Base-by-base conservation (phyloP, 2,113 vertebrate genomes). In the Strix aluco region DNA sequence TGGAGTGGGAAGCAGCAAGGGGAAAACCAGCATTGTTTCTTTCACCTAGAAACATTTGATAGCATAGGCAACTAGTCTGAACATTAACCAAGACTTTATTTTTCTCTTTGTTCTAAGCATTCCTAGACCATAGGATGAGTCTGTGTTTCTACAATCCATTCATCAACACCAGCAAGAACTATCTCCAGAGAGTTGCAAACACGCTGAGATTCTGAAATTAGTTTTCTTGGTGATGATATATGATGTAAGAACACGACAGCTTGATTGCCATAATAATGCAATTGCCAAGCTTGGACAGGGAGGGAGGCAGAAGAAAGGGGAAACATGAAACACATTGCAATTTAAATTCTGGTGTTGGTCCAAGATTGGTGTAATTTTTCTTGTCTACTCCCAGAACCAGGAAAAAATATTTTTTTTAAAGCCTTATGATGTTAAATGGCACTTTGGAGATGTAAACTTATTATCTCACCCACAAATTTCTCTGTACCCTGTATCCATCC, bases 211-310 rank as follows among this genome's bases (percentile, higher is more conserved):
- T 78, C 78, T 86, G 83, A 97, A 97, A 96, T 93, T 95, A 94
- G 81, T 96, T 96, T 95, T 97, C 92, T 80, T 96, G 74, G 74
- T 88, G 73, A 88, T 46, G 11, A 95, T 92, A 73, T 62, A 75
- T 79, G 91, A 90, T 94, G 38, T 58, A 97, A 92, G 77, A 86
- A 93, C 58, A 81, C 3, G 71, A 92, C 86, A 96, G 23, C 26
- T 96, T 94, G 96, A 96, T 92, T 96, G 90, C 74, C 71, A 81
- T 92, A 95, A 92, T 97, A 97, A 96, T 96, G 74, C 90, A 89
- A 90, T 71, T 87, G 75, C 66, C 86, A 94, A 75, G 40, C 69
- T 95, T 92, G 95, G 72, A 57, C 40, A 49, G 13, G 10, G 12
- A 91, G n/a, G 16, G 40, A 88, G 20, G 38, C 52, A 90, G 42